Evolutionary conservation across 2,888 invertebrate species (phyloP).

Genomic region (Norana najaformis): DNA sequence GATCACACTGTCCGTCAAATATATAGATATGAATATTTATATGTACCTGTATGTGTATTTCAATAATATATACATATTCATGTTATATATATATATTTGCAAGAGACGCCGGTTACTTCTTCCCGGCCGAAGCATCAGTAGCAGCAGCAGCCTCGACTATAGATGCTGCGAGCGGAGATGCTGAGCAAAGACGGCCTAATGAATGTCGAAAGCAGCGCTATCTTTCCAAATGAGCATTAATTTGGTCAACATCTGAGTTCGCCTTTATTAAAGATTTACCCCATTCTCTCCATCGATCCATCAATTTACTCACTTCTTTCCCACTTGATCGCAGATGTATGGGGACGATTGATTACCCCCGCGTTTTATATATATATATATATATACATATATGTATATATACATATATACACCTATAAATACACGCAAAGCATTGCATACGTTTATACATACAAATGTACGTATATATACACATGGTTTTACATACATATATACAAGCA

Average conservation of each 20-base stretch:
- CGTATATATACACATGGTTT: background rate
- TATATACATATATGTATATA: too few relatives aligned
- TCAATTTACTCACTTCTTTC: background rate
- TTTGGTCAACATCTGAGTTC: constrained; percentile 9
- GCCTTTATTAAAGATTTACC: background rate
- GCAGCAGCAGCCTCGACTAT: too few relatives aligned
- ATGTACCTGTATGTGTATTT: too few relatives aligned
- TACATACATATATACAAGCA: too few relatives aligned
- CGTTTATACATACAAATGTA: too few relatives aligned
- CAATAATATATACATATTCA: background rate
- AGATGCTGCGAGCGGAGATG: too few relatives aligned
- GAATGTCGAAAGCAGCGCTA: constrained; percentile 8
- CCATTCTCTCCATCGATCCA: background rate
- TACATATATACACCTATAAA: background rate
- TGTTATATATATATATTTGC: background rate
- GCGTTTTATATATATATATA: too few relatives aligned
- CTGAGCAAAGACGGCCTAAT: background rate
- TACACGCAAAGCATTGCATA: too few relatives aligned
- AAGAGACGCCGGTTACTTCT: background rate
- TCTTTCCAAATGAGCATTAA: constrained; percentile 24
- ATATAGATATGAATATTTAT: background rate
- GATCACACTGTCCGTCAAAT: too few relatives aligned
- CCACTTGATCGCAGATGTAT: background rate
- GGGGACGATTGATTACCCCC: background rate
- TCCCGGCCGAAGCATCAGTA: background rate